Percentiles rank a stretch among this genome's conserved stretches.
phyloP scores from a whole-genome alignment of 2,888 invertebrate species.

The Abrostola tripartita region DNA sequence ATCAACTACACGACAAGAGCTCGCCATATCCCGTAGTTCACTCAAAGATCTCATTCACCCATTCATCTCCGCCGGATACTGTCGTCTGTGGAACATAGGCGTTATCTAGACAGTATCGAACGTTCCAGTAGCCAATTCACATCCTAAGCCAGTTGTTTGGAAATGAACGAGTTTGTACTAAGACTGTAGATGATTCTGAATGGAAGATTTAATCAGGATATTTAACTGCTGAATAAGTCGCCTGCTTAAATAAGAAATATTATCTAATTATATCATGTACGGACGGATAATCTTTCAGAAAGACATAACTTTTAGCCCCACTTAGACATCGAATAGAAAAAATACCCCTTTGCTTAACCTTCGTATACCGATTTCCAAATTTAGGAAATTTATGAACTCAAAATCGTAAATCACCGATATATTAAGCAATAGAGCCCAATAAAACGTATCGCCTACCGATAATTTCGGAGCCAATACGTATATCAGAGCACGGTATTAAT shows the following conservation, averaged over 20 bases:
- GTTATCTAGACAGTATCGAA: constrained; percentile 39
- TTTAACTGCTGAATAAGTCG: too few relatives aligned
- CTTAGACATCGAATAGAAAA: background rate
- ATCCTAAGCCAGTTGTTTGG: constrained; percentile 9
- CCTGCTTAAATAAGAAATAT: too few relatives aligned
- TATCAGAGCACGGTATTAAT: constrained; percentile 38
- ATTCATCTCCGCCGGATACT: constrained; percentile 48
- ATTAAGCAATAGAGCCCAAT: constrained; percentile 29
- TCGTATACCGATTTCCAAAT: background rate
- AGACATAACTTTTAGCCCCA: too few relatives aligned
- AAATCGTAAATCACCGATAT: background rate
- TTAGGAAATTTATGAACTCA: background rate
- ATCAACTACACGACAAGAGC: constrained; percentile 5
- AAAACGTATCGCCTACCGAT: constrained; percentile 26
- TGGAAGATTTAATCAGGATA: too few relatives aligned
- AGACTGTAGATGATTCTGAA: background rate
- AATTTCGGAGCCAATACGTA: constrained; percentile 20
- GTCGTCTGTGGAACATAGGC: constrained; percentile 34
- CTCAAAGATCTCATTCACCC: constrained; percentile 44
- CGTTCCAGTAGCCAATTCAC: constrained; percentile 27
- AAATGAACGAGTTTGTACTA: background rate
- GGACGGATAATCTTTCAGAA: too few relatives aligned
- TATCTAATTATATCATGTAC: too few relatives aligned
- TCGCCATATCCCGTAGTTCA: constrained; percentile 18
- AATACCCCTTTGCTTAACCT: background rate